Percentiles rank a stretch among this genome's conserved stretches.
Evolutionary conservation across 2,888 invertebrate species (phyloP).

Genomic region (Alviniconcha strummeri): DNA sequence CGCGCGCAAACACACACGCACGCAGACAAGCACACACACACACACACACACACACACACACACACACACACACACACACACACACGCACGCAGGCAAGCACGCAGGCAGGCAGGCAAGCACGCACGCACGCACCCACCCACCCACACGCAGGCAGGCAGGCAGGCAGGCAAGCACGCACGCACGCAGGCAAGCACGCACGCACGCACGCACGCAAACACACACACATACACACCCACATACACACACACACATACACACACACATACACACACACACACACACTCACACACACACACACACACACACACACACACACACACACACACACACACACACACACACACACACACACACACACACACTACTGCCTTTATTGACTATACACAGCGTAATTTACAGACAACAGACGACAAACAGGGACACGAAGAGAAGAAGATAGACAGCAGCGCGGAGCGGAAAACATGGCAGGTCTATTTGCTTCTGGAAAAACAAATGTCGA

Average conservation of each 20-base stretch:
- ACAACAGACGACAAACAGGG: too few relatives aligned
- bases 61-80: neutral
- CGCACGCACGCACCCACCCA: neutral
- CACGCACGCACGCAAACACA: neutral
- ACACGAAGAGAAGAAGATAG: too few relatives aligned
- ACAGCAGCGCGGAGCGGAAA: neutral
- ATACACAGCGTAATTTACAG: too few relatives aligned
- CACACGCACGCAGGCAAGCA: neutral
- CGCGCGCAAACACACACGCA: neutral
- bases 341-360: neutral
- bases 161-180: neutral
- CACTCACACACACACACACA: neutral
- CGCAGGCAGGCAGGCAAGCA: neutral
- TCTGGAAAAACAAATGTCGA: neutral
- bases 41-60: neutral
- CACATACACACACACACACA: neutral
- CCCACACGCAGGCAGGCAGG: neutral
- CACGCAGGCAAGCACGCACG: neutral
- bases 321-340: neutral
- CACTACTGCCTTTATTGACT: neutral
- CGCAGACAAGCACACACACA: neutral
- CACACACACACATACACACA: neutral
- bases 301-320: neutral
- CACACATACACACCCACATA: neutral
- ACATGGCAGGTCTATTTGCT: neutral